phyloP scores from a whole-genome alignment of 2,888 invertebrate species.

The Drosophila nigricruria region DNA sequence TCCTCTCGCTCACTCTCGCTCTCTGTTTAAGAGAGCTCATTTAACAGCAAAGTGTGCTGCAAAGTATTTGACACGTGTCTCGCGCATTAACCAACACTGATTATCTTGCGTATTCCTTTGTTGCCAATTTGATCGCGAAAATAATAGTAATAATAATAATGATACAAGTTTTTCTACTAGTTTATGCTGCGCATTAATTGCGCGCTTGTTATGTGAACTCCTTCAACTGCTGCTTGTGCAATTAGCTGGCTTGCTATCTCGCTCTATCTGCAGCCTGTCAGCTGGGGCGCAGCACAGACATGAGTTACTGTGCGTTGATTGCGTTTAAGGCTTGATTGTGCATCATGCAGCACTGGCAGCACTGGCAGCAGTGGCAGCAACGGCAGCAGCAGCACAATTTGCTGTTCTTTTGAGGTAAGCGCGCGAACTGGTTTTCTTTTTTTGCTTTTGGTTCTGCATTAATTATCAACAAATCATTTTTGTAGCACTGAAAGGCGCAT shows the following conservation, averaged over 20 bases:
- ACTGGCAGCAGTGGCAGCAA: slow-evolving; percentile 32
- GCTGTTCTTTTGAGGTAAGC: slow-evolving; percentile 57
- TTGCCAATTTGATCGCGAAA: slow-evolving; percentile 38
- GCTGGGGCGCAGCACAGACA: slow-evolving; percentile 43
- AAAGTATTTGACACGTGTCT: not conserved
- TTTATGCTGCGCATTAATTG: slow-evolving; percentile 44
- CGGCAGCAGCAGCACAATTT: slow-evolving; percentile 61
- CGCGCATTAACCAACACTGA: slow-evolving; percentile 23
- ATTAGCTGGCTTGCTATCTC: slow-evolving; percentile 63
- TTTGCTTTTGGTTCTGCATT: slow-evolving; percentile 62
- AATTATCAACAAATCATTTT: slow-evolving; percentile 82
- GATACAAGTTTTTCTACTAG: slow-evolving; percentile 13
- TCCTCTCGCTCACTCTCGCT: not conserved
- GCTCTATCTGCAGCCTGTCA: slow-evolving; percentile 63
- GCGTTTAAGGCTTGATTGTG: slow-evolving; percentile 78
- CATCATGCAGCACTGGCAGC: slow-evolving; percentile 22
- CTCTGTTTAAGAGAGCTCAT: not conserved
- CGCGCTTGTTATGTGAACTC: slow-evolving; percentile 34
- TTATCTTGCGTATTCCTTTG: not conserved
- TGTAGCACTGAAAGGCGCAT: slow-evolving; percentile 74
- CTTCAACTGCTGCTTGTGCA: slow-evolving; percentile 29
- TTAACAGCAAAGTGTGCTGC: not conserved
- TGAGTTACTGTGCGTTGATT: slow-evolving; percentile 81
- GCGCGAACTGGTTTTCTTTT: slow-evolving; percentile 62
- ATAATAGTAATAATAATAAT: slow-evolving; percentile 20